Percentiles rank a stretch among this genome's conserved stretches.
phyloP scores from a whole-genome alignment of 2,113 vertebrate genomes.

The Monarcha castaneiventris region DNA sequence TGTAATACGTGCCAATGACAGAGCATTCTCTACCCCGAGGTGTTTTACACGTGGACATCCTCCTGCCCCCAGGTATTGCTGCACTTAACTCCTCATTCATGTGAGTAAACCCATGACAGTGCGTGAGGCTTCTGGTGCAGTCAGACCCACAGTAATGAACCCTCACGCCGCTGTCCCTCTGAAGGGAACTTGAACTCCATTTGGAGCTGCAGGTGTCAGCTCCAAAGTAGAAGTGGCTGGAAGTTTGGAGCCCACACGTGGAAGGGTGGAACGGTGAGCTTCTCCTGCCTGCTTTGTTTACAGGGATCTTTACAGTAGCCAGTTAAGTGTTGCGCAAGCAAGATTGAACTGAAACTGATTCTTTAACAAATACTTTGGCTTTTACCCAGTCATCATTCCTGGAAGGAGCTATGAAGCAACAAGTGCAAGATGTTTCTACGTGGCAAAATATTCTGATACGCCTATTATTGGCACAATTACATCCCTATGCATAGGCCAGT shows the following conservation, averaged over 20 bases:
- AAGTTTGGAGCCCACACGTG: not conserved
- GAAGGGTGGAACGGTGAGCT: fast-evolving
- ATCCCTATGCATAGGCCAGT: not conserved
- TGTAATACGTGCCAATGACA: not conserved
- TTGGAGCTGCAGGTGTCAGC: not conserved
- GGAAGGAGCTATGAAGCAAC: not conserved
- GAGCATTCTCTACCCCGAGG: not conserved
- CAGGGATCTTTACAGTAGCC: too few relatives aligned
- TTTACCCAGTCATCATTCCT: not conserved
- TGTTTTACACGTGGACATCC: not conserved
- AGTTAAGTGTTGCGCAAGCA: fast-evolving
- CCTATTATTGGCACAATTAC: not conserved
- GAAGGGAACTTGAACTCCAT: not conserved
- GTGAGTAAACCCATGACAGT: not conserved
- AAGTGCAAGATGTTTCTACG: not conserved
- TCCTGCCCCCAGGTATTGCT: not conserved
- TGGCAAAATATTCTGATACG: not conserved
- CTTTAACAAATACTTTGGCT: not conserved
- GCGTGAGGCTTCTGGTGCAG: not conserved
- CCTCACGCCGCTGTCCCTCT: not conserved
- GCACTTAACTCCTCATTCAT: not conserved
- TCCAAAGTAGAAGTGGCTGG: not conserved
- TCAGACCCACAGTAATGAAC: not conserved
- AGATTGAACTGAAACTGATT: not conserved
- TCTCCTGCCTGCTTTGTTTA: not conserved